A percentile compares a stretch with the other conserved stretches of the same genome.
These are phyloP conservation scores for Polypedilum pembai DNA, from an alignment of 1,140 invertebrate genomes.

Conservation along the genomic window DNA sequence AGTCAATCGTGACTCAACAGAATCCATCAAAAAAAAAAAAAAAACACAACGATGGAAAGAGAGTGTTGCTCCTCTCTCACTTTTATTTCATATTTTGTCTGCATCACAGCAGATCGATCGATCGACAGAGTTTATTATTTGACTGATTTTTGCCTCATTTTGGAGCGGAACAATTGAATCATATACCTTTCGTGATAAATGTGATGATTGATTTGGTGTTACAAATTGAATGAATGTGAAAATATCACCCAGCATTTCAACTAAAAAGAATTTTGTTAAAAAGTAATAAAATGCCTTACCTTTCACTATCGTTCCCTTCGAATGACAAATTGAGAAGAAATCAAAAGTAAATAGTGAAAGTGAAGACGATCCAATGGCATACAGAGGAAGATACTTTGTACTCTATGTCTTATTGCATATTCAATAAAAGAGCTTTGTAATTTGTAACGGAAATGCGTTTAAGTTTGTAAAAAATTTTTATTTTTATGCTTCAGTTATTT, in stretches of 20 bases:
- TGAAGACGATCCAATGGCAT: background rate
- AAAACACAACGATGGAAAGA: background rate
- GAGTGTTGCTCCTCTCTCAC: background rate
- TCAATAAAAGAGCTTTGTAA: background rate
- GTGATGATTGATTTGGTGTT: slow-evolving; percentile 26
- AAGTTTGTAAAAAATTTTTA: background rate
- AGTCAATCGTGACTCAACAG: slow-evolving; percentile 18
- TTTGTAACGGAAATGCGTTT: slow-evolving; percentile 27
- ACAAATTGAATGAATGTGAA: slow-evolving; percentile 23
- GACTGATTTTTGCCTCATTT: slow-evolving; percentile 9
- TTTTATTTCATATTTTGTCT: background rate
- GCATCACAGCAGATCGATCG: background rate
- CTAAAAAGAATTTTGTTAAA: background rate
- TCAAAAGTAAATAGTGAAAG: background rate
- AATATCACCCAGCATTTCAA: too few species aligned
- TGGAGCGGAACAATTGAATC: slow-evolving; percentile 17
- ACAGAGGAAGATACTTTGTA: background rate
- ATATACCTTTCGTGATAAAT: background rate
- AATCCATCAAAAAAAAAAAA: slow-evolving; percentile 20
- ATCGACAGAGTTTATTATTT: background rate
- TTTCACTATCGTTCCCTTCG: background rate
- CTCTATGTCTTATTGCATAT: background rate
- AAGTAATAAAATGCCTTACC: background rate
- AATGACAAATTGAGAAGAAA: too few species aligned
- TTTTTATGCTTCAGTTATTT: slow-evolving; percentile 21